These are phyloP conservation scores for Mantis religiosa DNA, from an alignment of 2,888 invertebrate genomes.

Conservation along the genomic window DNA sequence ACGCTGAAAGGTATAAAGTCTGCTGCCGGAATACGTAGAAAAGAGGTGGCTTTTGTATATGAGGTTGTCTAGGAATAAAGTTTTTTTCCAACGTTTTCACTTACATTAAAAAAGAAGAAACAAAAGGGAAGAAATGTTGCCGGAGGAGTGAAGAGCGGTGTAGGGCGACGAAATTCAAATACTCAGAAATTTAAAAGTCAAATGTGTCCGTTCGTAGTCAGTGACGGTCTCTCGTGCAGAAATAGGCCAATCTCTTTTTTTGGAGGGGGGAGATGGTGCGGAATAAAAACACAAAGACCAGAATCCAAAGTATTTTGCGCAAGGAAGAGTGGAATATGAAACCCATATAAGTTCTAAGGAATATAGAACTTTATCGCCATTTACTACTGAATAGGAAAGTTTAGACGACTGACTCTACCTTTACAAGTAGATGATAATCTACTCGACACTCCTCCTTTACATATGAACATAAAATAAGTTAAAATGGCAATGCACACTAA, in stretches of 20 bases:
- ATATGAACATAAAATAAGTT: no score
- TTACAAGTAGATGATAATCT: no score
- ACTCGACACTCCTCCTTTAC: no score
- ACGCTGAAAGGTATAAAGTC: neutral
- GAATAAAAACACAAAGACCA: neutral
- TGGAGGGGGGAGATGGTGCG: neutral
- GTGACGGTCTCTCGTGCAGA: neutral
- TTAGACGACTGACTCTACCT: no score
- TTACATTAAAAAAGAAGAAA: neutral
- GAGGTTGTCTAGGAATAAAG: neutral
- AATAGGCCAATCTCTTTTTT: neutral
- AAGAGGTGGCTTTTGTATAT: neutral
- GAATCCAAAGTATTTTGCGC: neutral
- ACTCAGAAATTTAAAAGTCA: neutral
- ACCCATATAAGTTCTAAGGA: neutral
- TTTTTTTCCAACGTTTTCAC: neutral
- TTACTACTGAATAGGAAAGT: no score
- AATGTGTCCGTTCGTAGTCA: neutral
- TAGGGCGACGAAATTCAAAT: neutral
- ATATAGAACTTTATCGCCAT: no score
- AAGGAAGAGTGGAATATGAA: neutral
- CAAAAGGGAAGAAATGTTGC: neutral
- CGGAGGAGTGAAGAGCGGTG: neutral
- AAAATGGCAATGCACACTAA: no score
- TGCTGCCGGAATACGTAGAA: neutral